Evolutionary conservation across 2,113 vertebrate genomes (phyloP), one percentile per base, ranked within the genome.

Genomic region (Laticauda laticaudata): DNA sequence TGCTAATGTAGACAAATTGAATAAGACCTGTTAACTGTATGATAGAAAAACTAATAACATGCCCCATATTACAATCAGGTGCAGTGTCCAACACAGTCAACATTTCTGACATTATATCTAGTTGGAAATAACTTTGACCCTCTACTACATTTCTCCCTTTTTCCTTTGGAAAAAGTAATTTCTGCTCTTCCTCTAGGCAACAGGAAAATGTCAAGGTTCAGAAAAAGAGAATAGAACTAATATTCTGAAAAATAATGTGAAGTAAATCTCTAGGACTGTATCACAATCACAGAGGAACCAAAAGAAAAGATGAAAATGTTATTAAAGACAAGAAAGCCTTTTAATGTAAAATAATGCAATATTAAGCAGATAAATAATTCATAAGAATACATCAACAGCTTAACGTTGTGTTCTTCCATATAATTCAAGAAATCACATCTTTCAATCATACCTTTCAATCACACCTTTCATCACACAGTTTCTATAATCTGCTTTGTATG

Each of bases 61-160:
- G 20, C 29, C 94, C 5, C 90, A 2, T 26, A 1, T 86, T 26
- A 89, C 90, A 95, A 90, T 57, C 45, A 94, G 43, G 1, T 3
- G 48, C 29, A 88, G 26, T 5, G 29, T 53, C 93, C 93, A 75
- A 94, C 95, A 91, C 3, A 91, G 20, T 56, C n/a, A 92, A 93
- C 26, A 45, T 4, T 91, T 92, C 48, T 94, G 92, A 95, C 90
- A 43, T 0, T 90, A 43, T 56, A 88, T 56, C n/a, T 1, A 93
- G 45, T 92, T 92, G 90, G 4, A 29, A 91, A 86, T 69, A 0
- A 2, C 86, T 6, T 0, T 10, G 39, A 86, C 51, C 48, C 43
- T 54, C n/a, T 88, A 39, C 43, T 55, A 3, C 26, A 26, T 92
- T 18, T 8, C 3, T 12, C 86, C 56, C 24, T 53, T 39, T 24